Evolutionary conservation across 2,888 invertebrate species (phyloP).

Genomic region (Caenorhabditis imperialis): DNA sequence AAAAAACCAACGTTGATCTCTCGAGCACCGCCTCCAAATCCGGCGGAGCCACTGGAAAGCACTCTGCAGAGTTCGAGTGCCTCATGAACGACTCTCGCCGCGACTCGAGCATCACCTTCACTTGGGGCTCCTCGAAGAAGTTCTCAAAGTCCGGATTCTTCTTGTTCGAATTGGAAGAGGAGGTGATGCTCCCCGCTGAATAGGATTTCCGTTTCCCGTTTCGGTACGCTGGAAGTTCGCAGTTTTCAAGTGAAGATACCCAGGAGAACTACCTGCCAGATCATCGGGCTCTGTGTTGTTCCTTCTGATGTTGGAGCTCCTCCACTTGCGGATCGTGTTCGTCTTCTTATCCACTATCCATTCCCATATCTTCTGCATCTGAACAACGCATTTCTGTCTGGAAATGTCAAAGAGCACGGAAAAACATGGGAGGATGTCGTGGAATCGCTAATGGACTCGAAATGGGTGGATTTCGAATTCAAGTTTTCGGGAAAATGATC

Average conservation of each 20-base stretch:
- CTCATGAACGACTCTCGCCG: slow-evolving; percentile 44
- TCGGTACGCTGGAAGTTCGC: slow-evolving; percentile 38
- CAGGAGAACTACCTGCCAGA: slow-evolving; percentile 34
- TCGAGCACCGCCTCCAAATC: slow-evolving; percentile 51
- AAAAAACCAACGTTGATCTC: slow-evolving; percentile 37
- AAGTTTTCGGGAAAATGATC: no score
- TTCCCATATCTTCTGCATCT: slow-evolving; percentile 71
- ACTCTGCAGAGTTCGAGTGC: slow-evolving; percentile 36
- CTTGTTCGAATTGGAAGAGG: slow-evolving; percentile 31
- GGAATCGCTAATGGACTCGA: neutral
- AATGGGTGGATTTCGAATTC: neutral
- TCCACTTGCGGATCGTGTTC: slow-evolving; percentile 70
- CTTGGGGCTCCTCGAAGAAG: slow-evolving; percentile 62
- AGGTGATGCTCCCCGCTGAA: slow-evolving; percentile 48
- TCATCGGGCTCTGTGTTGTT: slow-evolving; percentile 44
- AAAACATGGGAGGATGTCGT: neutral
- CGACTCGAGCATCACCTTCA: slow-evolving; percentile 53
- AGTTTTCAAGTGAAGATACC: no score
- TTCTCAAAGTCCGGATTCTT: slow-evolving; percentile 56
- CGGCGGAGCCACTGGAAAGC: slow-evolving; percentile 56
- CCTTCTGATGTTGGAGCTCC: slow-evolving; percentile 53
- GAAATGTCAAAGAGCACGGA: neutral
- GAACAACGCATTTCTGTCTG: neutral
- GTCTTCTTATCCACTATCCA: slow-evolving; percentile 73
- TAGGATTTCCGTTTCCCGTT: slow-evolving; percentile 57